These are phyloP conservation scores for Nasonovia ribisnigri DNA, from an alignment of 2,888 invertebrate genomes.

Conservation along the genomic window DNA sequence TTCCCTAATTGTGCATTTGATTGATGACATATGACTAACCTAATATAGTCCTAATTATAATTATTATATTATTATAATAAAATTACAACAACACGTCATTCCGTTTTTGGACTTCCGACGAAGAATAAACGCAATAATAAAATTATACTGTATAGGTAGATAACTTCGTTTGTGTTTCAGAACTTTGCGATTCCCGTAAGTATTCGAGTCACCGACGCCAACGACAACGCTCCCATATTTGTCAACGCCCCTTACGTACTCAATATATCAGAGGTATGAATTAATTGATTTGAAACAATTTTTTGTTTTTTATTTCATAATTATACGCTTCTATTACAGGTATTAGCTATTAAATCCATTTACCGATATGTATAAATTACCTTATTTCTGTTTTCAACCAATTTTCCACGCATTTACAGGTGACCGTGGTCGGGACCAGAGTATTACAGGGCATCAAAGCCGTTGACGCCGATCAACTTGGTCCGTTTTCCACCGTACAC, in stretches of 20 bases:
- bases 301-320: background rate
- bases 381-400: background rate
- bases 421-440: slow-evolving; percentile 74
- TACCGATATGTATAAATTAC: background rate
- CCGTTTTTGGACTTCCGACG: background rate
- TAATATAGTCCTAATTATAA: background rate
- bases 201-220: slow-evolving; percentile 89
- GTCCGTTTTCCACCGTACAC: slow-evolving; percentile 88
- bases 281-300: background rate
- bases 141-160: background rate
- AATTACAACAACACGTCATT: background rate
- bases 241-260: slow-evolving; percentile 84
- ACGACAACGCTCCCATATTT: slow-evolving; percentile 90
- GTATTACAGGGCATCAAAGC: slow-evolving; percentile 85
- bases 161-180: slow-evolving; percentile 70
- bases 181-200: slow-evolving; percentile 86
- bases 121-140: background rate
- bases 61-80: background rate
- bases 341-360: background rate
- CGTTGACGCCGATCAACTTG: slow-evolving; percentile 87
- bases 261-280: slow-evolving; percentile 84
- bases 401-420: slow-evolving; percentile 69
- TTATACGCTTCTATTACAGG: background rate
- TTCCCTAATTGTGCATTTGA: too few species aligned
- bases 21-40: background rate